Base-by-base conservation (phyloP, 2,888 invertebrate genomes). In the Heterodera filipjevi region DNA sequence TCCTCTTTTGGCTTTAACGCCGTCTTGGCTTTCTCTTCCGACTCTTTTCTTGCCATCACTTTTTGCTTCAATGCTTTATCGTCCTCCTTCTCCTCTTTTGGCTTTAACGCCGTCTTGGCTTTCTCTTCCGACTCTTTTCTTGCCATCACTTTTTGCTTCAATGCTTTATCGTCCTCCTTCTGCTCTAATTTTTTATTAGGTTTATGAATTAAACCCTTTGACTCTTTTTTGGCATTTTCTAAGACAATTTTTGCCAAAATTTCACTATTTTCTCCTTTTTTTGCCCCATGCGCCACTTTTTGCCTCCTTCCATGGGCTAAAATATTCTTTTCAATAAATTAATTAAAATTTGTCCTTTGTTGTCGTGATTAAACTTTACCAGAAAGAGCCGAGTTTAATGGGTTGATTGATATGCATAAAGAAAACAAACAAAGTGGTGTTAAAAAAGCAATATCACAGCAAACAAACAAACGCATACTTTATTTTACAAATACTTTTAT, bases 121-220 rank as follows among this genome's bases (percentile, higher is more conserved):
- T 68, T 68, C 3, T 68, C 68, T 35, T 68, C 68, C 19, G 68
- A 22, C 64, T 27, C 64, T 59, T 59, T 59, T 27, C 12, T 59
- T 3, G 64, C 64, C 64, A 22, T 27, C n/a, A n/a, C 22, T 22
- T 35, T 68, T 16, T 6, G 16, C 66, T 27, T 19, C 1, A 6
- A 10, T 1, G 14, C 22, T 32, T 68, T 68, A 22, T 35, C 35
- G 3, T 68, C 35, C 12, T 6, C 68, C 0, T 33, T 27, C 12
- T 8, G 30, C 1, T 33, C 27, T 1, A 27, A 14, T 12, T 33
- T 16, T 0, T 66, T 39, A 6, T 39, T 39, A 10, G 3, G 39
- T 39, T 39, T 39, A 6, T 39, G 5, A 10, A 39, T 10, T 39
- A 39, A 39, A 6, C 39, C 30, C 8, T 66, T 27, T 2, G 8